Evolutionary conservation across 2,797 vertebrate species (phyloP).

Genomic region (Notoglanidium macrostoma): DNA sequence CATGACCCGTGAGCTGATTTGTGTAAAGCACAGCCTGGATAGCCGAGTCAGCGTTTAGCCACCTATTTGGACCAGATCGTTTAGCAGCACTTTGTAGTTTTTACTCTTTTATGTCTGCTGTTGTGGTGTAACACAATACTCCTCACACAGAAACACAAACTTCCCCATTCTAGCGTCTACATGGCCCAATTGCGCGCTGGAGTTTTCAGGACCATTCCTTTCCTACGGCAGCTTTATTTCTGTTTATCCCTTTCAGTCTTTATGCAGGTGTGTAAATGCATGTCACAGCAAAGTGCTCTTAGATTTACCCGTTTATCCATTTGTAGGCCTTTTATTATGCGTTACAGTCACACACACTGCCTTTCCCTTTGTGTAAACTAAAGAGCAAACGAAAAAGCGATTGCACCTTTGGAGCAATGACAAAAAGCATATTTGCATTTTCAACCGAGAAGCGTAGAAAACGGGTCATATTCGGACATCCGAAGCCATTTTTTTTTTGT

Average conservation of each 20-base stretch:
- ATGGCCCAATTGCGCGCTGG: neutral
- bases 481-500: neutral
- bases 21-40: neutral
- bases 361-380: conserved; percentile 11
- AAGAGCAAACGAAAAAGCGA: neutral
- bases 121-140: neutral
- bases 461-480: neutral
- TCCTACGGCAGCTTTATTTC: neutral
- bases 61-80: neutral
- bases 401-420: neutral
- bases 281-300: neutral
- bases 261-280: neutral
- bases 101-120: neutral
- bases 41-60: neutral
- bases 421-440: neutral
- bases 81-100: neutral
- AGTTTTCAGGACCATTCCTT: neutral
- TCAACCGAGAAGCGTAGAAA: neutral
- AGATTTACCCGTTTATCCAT: conserved; percentile 6
- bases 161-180: neutral
- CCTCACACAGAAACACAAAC: neutral
- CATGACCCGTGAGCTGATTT: neutral
- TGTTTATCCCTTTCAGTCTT: neutral
- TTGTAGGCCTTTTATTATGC: conserved; percentile 21
- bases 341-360: conserved; percentile 1